phyloP scores from a whole-genome alignment of 2,888 invertebrate genomes.

The Drosophila kambysellisi region DNA sequence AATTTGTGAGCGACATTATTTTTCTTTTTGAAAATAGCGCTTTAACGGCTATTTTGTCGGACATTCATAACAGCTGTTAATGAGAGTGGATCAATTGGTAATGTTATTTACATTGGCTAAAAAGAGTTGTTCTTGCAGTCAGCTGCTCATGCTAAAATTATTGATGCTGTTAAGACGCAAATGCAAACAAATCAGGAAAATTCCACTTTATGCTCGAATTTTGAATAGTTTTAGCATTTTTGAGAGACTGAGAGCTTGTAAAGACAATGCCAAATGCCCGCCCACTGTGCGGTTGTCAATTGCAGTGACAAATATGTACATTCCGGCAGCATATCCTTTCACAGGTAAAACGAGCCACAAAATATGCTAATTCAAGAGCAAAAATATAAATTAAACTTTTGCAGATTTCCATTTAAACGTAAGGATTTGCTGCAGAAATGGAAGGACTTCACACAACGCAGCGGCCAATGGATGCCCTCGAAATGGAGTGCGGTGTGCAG shows the following conservation, averaged over 20 bases:
- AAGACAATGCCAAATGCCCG: slow-evolving; percentile 77
- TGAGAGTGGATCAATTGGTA: background rate
- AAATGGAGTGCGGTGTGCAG: slow-evolving; percentile 85
- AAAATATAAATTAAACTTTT: background rate
- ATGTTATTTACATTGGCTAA: slow-evolving; percentile 6
- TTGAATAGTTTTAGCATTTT: background rate
- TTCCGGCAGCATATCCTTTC: slow-evolving; percentile 84
- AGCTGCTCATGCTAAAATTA: background rate
- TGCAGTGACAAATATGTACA: slow-evolving; percentile 84
- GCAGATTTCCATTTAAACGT: slow-evolving; percentile 84
- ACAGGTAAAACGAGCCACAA: slow-evolving; percentile 75
- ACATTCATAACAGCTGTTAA: slow-evolving; percentile 3
- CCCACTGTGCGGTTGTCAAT: slow-evolving; percentile 83
- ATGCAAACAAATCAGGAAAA: slow-evolving; percentile 11
- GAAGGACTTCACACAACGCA: slow-evolving; percentile 83
- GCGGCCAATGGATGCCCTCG: slow-evolving; percentile 83
- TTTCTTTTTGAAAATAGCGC: background rate
- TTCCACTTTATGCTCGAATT: background rate
- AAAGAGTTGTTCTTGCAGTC: slow-evolving; percentile 4
- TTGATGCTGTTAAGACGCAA: slow-evolving; percentile 13
- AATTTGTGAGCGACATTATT: background rate
- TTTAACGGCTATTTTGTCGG: background rate
- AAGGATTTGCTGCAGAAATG: slow-evolving; percentile 82
- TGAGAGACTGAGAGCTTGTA: background rate
- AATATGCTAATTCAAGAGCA: background rate